Evolutionary conservation across 1,140 invertebrate species (phyloP), one percentile per base, ranked within the genome.

Genomic region (Conus ventricosus): DNA sequence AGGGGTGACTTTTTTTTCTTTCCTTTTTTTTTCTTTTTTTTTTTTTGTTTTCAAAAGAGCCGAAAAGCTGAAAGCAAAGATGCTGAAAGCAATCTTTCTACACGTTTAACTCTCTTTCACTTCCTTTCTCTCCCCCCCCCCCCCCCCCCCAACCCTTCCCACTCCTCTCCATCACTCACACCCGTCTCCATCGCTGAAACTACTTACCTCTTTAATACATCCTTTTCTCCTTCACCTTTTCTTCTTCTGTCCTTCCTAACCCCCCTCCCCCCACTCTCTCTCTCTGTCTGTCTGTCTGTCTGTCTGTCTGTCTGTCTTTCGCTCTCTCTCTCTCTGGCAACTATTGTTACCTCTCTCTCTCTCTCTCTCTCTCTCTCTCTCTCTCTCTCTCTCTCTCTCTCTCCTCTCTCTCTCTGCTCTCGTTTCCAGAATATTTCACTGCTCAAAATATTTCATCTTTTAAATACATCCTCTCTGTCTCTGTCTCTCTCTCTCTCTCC

Each of bases 341-440:
- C n/a, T n/a, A n/a, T n/a, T n/a, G n/a, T n/a, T n/a, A n/a, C n/a
- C 85, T 87, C 53, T 78, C 85, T 87, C 63, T 87, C 85, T 76
- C 85, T 39, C 85, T 76, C 85, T 87, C 57, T 60, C 57, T 27
- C 39, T 80, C 76, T 80, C 76, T 51, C 76, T 80, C 76, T 15
- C 76, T 27, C 76, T 51, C 76, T 80, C 76, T 25, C 76, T 80
- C 76, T 80, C 76, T 80, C 39, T 80, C 27, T 80, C 76, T 80
- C n/a, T 80, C n/a, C 76, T 80, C 76, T 80, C 76, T 80, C 39
- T 80, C 27, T 80, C 76, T 80, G 0, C 51, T 27, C 4, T 27
- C 25, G 23, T 80, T 80, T 20, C 39, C 76, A 11, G 25, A 39
- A 8, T 80, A 8, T 80, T 8, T 80, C 27, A 6, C 27, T 80